Percentiles rank a stretch among this genome's conserved stretches.
These are phyloP conservation scores for Fabriciana adippe DNA, from an alignment of 2,888 invertebrate genomes.

Conservation along the genomic window DNA sequence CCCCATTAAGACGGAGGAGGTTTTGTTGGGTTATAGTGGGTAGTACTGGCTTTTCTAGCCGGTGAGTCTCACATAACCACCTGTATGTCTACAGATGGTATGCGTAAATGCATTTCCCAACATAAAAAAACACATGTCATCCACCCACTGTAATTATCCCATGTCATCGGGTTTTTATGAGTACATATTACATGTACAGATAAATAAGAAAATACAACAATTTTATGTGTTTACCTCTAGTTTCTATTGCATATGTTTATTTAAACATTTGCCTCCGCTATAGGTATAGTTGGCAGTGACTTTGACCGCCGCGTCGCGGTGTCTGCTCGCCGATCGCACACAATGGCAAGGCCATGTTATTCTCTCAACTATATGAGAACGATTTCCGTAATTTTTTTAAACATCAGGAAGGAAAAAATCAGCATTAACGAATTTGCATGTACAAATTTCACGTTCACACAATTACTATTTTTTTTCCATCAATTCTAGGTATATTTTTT, in stretches of 20 bases:
- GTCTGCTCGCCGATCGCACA: constrained; percentile 41
- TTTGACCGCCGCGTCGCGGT: constrained; percentile 58
- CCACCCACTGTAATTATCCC: too few relatives aligned
- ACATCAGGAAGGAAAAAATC: constrained; percentile 22
- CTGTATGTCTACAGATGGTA: too few relatives aligned
- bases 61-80: too few relatives aligned
- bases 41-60: too few relatives aligned
- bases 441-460: background rate
- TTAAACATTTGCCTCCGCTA: constrained; percentile 4
- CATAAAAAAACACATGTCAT: too few relatives aligned
- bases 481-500: too few relatives aligned
- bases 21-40: too few relatives aligned
- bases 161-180: too few relatives aligned
- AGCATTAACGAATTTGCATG: background rate
- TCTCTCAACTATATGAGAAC: constrained; percentile 50
- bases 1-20: too few relatives aligned
- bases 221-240: background rate
- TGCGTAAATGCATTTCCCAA: too few relatives aligned
- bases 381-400: constrained; percentile 49
- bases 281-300: constrained; percentile 54
- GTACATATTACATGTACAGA: too few relatives aligned
- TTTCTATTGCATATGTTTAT: background rate
- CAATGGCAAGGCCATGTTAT: constrained; percentile 61
- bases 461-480: background rate
- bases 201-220: too few relatives aligned